Evolutionary conservation across 2,888 invertebrate species (phyloP), one percentile per base, ranked within the genome.

Genomic region (Phortica okadai): DNA sequence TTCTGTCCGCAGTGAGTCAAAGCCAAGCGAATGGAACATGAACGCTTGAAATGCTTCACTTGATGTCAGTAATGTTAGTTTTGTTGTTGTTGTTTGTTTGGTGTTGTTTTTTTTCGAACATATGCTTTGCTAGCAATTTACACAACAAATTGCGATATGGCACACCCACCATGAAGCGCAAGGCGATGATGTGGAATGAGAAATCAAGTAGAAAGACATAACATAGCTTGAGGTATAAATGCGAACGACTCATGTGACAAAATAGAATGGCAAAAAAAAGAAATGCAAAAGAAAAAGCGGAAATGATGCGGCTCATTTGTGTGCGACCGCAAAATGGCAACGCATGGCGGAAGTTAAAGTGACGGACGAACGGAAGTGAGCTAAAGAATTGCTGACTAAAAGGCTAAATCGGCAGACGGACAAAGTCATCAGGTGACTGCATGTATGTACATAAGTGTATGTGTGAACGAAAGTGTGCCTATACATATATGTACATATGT

Each of bases 221-320:
- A 33, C 33, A 33, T 33, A 33, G 33, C 33, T 33, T 33, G 33
- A 33, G 33, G 33, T 33, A 33, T 33, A 33, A 33, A 33, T 14
- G 54, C n/a, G n/a, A 56, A 56, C n/a, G 14, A n/a, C 56, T 56
- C 56, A 56, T 56, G n/a, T 16, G 56, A 33, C 33, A 59, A 59
- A 33, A 42, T 21, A 66, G 59, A 44, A 64, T 14, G 50, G 10
- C 33, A 16, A 64, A 54, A 45, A 77, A 77, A 64, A 64, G 50
- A 45, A 67, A 54, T 33, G 41, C 45, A 64, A 21, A 50, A 62
- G 4, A 56, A 16, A 1, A 50, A 79, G 77, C 82, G 80, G 81
- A 86, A 87, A 81, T 82, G 81, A 83, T 85, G 84, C 81, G 84
- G 80, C 83, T 84, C 83, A 86, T 88, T 87, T 88, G 86, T 79